Evolutionary conservation across 92 coral and sea anemone genomes (phyloP), one percentile per base, ranked within the genome.

Genomic region (Zoanthus gigantus): DNA sequence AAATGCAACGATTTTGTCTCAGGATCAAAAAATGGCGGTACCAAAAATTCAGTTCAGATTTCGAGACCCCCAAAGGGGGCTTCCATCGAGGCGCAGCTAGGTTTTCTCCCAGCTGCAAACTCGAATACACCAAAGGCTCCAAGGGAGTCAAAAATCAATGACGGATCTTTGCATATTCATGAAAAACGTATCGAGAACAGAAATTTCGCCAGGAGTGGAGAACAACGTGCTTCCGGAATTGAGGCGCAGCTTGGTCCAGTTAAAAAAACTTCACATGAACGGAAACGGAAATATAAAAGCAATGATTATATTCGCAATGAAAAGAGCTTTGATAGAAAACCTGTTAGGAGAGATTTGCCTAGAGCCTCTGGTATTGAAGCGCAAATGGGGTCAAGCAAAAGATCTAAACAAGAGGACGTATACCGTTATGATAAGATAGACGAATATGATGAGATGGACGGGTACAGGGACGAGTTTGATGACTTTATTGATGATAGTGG

Each of bases 401-500:
- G 69, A 23, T 4, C 2, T 58, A 58, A 58, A 12, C 34, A 30
- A 10, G 14, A n/a, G 34, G 11, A 67, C 7, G 72, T 4, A 0
- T 8, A 67, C 42, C 42, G 10, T 23, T 18, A n/a, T 67, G 13
- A 67, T 67, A 13, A 28, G 12, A 30, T 17, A 30, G 52, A 72
- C 13, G 76, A 65, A 37, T 58, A 58, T 58, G 92, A 87, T 56
- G 91, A 88, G 45, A 82, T 73, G 11, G 92, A 86, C 37, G 90
- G 84, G 23, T 84, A 90, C 16, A 95, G 90, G 14, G 96, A 91
- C 58, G 98, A 88, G 28, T 86, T 89, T 57, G 96, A 91, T 85
- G 94, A 92, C 42, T 93, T 94, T 78, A 94, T 93, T 84, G 98
- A 94, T 69, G 98, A 94, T 58, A 91, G 90, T 42, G 96, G 84